Evolutionary conservation across 2,797 vertebrate species (phyloP).

Genomic region (Fundulus diaphanus): DNA sequence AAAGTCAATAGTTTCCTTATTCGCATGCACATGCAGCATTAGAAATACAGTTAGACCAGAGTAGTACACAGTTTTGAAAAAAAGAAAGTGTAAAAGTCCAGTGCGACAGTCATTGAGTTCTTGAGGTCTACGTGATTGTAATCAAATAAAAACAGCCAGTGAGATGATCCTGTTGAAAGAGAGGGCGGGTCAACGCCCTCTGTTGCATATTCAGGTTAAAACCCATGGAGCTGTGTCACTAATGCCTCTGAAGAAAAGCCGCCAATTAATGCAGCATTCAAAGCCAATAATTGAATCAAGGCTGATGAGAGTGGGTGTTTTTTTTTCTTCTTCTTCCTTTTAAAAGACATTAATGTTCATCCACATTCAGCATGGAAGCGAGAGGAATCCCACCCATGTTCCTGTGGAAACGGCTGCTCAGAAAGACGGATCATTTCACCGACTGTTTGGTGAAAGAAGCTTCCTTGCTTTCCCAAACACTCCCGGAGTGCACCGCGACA

Average conservation of each 20-base stretch:
- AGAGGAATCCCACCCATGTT: slow-evolving; percentile 24
- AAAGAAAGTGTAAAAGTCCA: slow-evolving; percentile 83
- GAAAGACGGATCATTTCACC: slow-evolving; percentile 75
- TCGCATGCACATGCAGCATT: slow-evolving; percentile 85
- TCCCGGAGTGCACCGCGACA: slow-evolving; percentile 62
- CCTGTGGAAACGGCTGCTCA: slow-evolving; percentile 37
- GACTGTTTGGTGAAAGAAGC: slow-evolving; percentile 60
- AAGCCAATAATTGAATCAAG: slow-evolving; percentile 34
- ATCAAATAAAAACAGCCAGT: slow-evolving; percentile 63
- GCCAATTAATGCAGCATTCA: slow-evolving; percentile 25
- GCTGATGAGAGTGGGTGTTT: not conserved
- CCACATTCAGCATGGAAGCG: slow-evolving; percentile 23
- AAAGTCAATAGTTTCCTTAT: slow-evolving; percentile 65
- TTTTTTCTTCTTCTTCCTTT: slow-evolving; percentile 12
- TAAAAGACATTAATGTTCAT: slow-evolving; percentile 27
- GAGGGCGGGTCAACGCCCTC: slow-evolving; percentile 42
- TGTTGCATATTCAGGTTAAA: slow-evolving; percentile 67
- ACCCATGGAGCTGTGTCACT: slow-evolving; percentile 47
- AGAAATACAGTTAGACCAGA: slow-evolving; percentile 81
- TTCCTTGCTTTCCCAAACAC: slow-evolving; percentile 77
- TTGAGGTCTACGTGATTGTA: slow-evolving; percentile 83
- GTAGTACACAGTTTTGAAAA: slow-evolving; percentile 64
- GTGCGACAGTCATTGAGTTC: slow-evolving; percentile 82
- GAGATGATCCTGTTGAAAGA: slow-evolving; percentile 72
- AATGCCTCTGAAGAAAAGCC: slow-evolving; percentile 21